These are phyloP conservation scores for Lasiommata megera DNA, from an alignment of 2,888 invertebrate genomes.

Conservation along the genomic window DNA sequence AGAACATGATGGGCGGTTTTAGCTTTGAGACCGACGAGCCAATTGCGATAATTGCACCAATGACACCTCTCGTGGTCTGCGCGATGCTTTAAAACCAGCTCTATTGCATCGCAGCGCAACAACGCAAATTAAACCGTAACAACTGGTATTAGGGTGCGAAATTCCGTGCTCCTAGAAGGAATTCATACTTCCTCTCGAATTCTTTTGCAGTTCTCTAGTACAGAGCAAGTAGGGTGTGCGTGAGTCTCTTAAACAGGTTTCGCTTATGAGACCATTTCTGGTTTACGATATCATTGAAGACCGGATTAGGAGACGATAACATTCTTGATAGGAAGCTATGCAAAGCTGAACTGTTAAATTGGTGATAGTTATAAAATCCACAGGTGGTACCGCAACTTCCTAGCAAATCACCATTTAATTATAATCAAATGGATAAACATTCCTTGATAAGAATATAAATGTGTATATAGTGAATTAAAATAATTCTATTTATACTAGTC, in stretches of 20 bases:
- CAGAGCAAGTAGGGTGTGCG: conserved; percentile 55
- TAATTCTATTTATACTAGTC: too few relatives aligned
- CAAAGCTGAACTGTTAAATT: conserved; percentile 69
- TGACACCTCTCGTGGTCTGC: conserved; percentile 75
- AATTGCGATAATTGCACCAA: conserved; percentile 78
- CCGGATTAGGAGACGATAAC: conserved; percentile 77
- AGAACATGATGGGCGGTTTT: conserved; percentile 71
- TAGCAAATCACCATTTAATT: conserved; percentile 47
- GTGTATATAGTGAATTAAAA: too few relatives aligned
- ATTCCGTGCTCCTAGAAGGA: conserved; percentile 5
- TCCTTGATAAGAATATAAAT: too few relatives aligned
- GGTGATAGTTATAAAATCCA: conserved; percentile 59
- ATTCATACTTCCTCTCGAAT: conserved; percentile 28
- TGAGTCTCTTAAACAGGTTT: conserved; percentile 71
- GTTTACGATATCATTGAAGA: conserved; percentile 73
- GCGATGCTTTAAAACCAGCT: conserved; percentile 56
- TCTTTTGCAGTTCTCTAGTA: conserved; percentile 61
- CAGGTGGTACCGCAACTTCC: conserved; percentile 53
- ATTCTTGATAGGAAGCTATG: conserved; percentile 68
- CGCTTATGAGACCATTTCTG: conserved; percentile 71
- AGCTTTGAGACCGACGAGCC: conserved; percentile 71
- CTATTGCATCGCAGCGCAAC: conserved; percentile 41
- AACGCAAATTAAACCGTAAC: conserved; percentile 46
- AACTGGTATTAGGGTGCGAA: conserved; percentile 11
- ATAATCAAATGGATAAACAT: conserved; percentile 27